These are phyloP conservation scores for Galagoides demidoff DNA, from an alignment of 2,797 vertebrate genomes.

Conservation along the genomic window DNA sequence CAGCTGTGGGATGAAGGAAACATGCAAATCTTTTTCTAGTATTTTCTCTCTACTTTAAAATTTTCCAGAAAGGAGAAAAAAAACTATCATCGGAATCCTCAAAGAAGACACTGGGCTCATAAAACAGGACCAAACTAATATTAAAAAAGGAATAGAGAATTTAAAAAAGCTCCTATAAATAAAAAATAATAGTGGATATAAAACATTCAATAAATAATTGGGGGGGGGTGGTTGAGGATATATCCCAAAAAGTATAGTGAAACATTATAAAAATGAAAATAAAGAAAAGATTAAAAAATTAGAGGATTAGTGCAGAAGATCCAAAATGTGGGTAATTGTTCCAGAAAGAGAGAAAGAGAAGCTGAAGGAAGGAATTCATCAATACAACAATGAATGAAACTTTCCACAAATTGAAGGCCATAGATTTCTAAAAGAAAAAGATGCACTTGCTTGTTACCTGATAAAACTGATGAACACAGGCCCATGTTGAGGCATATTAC, in stretches of 20 bases:
- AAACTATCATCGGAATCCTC: neutral
- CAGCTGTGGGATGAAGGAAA: neutral
- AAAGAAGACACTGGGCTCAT: neutral
- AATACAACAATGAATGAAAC: neutral
- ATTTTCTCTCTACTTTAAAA: neutral
- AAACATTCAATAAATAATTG: neutral
- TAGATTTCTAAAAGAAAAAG: conserved; percentile 37
- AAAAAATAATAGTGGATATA: conserved; percentile 7
- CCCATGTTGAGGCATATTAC: neutral
- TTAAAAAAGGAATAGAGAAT: neutral
- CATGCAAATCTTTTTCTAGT: neutral
- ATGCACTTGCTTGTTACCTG: neutral
- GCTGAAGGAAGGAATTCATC: neutral
- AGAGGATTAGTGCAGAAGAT: neutral
- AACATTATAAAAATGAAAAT: neutral
- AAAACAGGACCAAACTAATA: neutral
- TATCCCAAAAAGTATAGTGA: neutral
- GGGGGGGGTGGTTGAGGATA: neutral
- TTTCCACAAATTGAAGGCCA: neutral
- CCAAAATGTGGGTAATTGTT: neutral
- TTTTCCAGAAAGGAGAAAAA: conserved; percentile 6
- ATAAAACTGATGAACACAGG: neutral
- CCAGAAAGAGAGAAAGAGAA: conserved; percentile 25
- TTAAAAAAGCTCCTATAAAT: neutral
- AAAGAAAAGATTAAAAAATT: conserved; percentile 10